Evolutionary conservation across 2,888 invertebrate genomes (phyloP), one percentile per base, ranked within the genome.

Genomic region (Lasioglossum pauxillum): DNA sequence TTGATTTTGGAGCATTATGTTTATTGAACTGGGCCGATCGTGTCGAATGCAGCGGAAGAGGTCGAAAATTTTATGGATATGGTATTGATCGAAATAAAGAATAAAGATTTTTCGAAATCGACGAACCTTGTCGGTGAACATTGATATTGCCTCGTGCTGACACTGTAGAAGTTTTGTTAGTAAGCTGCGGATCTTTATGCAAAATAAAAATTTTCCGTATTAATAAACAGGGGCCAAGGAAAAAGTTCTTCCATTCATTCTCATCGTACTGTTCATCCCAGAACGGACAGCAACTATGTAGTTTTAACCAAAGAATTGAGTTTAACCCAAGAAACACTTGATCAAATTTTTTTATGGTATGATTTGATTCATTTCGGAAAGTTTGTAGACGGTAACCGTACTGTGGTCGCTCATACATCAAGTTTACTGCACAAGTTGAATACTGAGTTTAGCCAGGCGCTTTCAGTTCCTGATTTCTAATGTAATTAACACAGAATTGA

Each of bases 401-500:
- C 5, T n/a, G 35, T 31, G 53, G 80, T 38, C 75, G 57, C 73
- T 83, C 60, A 57, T 31, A 27, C 74, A 83, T 41, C 64, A 73
- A 83, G 75, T 76, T 83, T 79, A 41, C 76, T 16, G n/a, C 35
- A 60, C 41, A 80, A 79, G 69, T 46, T 80, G 81, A 82, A 83
- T 84, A 78, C 71, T 67, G 74, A 67, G 80, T 80, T 89, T 82
- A 74, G 77, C 69, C 74, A 71, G 75, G 67, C n/a, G 57, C 72
- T 35, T 73, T 73, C 78, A 78, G 77, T 73, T 83, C 75, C 72
- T 67, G 88, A 86, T 89, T 85, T 88, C 82, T 77, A 81, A 84
- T 75, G 76, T 72, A 84, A 89, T 89, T 83, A 89, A 89, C 71
- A 49, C 44, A 78, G 64, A 85, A 82, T 83, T 72, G 69, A 73